Conservation (phyloP, 2,888 invertebrate genomes). For the Apoderus coryli region DNA sequence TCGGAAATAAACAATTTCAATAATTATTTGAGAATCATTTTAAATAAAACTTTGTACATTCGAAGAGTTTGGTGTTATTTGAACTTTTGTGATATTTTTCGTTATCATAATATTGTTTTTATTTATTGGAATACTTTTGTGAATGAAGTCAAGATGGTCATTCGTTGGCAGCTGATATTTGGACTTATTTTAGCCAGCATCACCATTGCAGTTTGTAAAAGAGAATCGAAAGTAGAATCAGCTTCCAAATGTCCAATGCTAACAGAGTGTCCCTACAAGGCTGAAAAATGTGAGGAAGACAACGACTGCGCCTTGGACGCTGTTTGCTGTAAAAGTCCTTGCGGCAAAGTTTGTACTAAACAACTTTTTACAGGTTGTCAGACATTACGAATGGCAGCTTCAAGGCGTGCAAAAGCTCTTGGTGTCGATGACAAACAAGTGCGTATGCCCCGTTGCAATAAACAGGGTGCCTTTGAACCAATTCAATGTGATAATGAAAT, state of each 20-base stretch:
- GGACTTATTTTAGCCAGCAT: no score
- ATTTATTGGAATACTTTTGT: no score
- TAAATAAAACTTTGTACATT: no score
- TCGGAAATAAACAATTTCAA: no score
- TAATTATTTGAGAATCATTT: no score
- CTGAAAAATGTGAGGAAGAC: slow-evolving; percentile 43
- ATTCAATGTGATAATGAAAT: slow-evolving; percentile 64
- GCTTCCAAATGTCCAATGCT: slow-evolving; percentile 31
- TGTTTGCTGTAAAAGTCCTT: slow-evolving; percentile 53
- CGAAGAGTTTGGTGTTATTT: no score
- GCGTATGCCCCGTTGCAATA: slow-evolving; percentile 56
- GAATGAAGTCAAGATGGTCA: no score
- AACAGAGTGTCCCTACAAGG: slow-evolving; percentile 42
- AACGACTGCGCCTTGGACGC: slow-evolving; percentile 45
- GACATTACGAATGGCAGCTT: slow-evolving; percentile 45
- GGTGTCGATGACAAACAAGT: slow-evolving; percentile 35
- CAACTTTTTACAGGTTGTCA: slow-evolving; percentile 56
- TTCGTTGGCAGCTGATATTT: no score
- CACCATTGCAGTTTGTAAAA: no score
- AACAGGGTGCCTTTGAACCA: slow-evolving; percentile 57
- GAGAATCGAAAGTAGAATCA: no score
- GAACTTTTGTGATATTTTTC: no score
- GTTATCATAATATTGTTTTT: no score
- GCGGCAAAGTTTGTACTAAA: slow-evolving; percentile 46
- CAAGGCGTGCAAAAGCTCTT: slow-evolving; percentile 45